A percentile compares a stretch with the other conserved stretches of the same genome.
phyloP scores from a whole-genome alignment of 2,888 invertebrate genomes.

The Heliconius ismenius region DNA sequence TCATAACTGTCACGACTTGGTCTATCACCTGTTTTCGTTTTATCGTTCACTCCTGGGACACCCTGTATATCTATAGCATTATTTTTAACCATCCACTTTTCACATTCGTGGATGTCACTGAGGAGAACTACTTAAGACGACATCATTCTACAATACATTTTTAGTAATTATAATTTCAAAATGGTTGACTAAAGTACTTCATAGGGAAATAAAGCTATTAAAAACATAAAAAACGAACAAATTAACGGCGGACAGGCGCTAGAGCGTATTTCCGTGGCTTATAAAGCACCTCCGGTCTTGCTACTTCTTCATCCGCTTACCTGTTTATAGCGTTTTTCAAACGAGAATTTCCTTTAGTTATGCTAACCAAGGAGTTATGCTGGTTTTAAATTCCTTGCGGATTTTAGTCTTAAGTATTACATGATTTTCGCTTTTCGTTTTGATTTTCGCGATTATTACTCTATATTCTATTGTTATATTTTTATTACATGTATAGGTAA shows the following conservation, averaged over 20 bases:
- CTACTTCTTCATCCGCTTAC: slow-evolving; percentile 31
- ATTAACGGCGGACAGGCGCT: slow-evolving; percentile 36
- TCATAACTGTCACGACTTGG: too few relatives aligned
- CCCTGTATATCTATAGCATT: too few relatives aligned
- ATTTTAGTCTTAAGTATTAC: not conserved
- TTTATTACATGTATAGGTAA: too few relatives aligned
- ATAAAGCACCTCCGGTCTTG: slow-evolving; percentile 38
- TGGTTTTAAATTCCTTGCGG: not conserved
- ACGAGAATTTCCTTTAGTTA: slow-evolving; percentile 14
- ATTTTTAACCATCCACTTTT: too few relatives aligned
- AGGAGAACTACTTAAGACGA: too few relatives aligned
- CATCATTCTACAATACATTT: too few relatives aligned
- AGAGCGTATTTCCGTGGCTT: slow-evolving; percentile 39
- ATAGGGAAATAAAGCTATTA: slow-evolving; percentile 22
- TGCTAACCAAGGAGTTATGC: not conserved
- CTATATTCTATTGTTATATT: too few relatives aligned
- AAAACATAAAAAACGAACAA: slow-evolving; percentile 30
- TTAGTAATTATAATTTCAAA: not conserved
- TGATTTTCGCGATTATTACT: too few relatives aligned
- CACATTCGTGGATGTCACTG: too few relatives aligned
- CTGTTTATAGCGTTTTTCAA: slow-evolving; percentile 24
- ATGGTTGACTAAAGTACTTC: not conserved
- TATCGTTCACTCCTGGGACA: too few relatives aligned
- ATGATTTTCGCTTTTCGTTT: not conserved
- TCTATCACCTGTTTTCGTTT: too few relatives aligned